Evolutionary conservation across 2,797 vertebrate species (phyloP).

Genomic region (Falco naumanni): DNA sequence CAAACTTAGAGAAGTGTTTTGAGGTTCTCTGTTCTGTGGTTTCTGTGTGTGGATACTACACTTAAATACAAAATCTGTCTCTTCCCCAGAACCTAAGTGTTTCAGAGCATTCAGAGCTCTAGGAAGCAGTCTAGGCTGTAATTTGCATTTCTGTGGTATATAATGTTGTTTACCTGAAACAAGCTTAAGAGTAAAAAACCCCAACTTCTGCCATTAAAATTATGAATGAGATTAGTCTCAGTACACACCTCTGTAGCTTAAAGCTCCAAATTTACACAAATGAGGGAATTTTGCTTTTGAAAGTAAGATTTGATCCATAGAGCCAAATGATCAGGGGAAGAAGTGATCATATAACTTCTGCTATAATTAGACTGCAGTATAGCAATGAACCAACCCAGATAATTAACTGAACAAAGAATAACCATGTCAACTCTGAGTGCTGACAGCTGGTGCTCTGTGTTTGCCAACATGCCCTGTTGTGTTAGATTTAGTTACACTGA

Average conservation of each 20-base stretch:
- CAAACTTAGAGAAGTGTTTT: background rate
- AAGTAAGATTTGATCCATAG: background rate
- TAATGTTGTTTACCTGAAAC: background rate
- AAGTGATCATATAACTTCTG: background rate
- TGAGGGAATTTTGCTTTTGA: background rate
- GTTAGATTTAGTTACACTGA: background rate
- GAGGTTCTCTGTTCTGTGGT: background rate
- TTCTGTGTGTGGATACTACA: background rate
- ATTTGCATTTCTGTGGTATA: background rate
- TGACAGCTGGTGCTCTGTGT: slow-evolving; percentile 43
- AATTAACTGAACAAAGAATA: slow-evolving; percentile 44
- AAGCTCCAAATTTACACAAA: background rate
- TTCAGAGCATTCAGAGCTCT: background rate
- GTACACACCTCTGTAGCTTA: background rate
- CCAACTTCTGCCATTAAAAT: background rate
- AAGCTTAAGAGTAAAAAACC: background rate
- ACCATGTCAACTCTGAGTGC: background rate
- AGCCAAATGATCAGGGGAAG: background rate
- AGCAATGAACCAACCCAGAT: slow-evolving; percentile 10
- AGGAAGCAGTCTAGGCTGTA: background rate
- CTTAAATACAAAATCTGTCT: background rate
- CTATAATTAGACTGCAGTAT: background rate
- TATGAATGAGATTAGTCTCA: background rate
- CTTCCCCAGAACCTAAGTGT: background rate
- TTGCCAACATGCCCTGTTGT: slow-evolving; percentile 26